These are phyloP conservation scores for Drosophila anomelani DNA, from an alignment of 2,888 invertebrate genomes.

Conservation along the genomic window DNA sequence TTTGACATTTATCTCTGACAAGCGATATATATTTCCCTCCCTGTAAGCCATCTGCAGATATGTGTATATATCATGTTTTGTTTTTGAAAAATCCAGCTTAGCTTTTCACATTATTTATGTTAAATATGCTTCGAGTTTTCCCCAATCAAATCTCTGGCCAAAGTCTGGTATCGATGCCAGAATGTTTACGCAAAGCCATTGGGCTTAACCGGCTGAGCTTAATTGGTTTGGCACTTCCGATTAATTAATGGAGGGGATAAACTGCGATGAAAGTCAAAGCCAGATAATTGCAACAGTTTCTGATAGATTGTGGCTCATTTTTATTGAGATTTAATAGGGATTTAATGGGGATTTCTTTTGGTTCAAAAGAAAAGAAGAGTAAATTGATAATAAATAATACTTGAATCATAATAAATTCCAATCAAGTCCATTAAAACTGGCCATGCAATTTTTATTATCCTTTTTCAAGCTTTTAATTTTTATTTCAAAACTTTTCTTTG, in stretches of 20 bases:
- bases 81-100: slow-evolving; percentile 60
- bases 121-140: slow-evolving; percentile 55
- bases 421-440: too few species aligned
- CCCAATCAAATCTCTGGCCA: slow-evolving; percentile 10
- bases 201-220: slow-evolving; percentile 28
- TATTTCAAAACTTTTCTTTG: not conserved
- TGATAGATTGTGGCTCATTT: not conserved
- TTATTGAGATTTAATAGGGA: not conserved
- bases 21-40: slow-evolving; percentile 7
- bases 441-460: not conserved
- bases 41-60: not conserved
- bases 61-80: slow-evolving; percentile 15
- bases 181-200: slow-evolving; percentile 27
- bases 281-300: not conserved
- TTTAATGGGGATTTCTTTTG: not conserved
- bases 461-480: not conserved
- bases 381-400: not conserved
- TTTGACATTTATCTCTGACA: slow-evolving; percentile 66
- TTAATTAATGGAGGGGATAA: slow-evolving; percentile 22
- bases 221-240: slow-evolving; percentile 24
- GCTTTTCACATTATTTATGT: slow-evolving; percentile 59
- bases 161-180: not conserved
- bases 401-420: too few species aligned
- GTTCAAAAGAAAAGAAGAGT: not conserved
- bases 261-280: not conserved